Evolutionary conservation across 2,888 invertebrate species (phyloP).

Genomic region (Hecatera dysodea): DNA sequence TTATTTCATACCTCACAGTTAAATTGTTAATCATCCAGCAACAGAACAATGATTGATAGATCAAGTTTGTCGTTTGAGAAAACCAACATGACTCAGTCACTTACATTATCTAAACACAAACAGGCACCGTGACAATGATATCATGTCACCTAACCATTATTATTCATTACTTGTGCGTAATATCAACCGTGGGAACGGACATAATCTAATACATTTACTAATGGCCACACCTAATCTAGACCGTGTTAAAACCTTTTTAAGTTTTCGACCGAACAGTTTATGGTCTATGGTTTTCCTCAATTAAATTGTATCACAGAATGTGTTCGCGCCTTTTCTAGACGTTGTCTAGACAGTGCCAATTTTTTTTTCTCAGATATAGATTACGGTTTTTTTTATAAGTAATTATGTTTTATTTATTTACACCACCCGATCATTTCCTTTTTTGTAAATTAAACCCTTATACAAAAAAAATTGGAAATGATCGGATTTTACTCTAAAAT

Average conservation of each 20-base stretch:
- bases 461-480: neutral
- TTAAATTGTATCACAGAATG: slow-evolving; percentile 31
- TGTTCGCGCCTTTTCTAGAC: slow-evolving; percentile 47
- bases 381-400: slow-evolving; percentile 7
- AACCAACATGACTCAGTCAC: slow-evolving; percentile 49
- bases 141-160: slow-evolving; percentile 48
- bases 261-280: slow-evolving; percentile 34
- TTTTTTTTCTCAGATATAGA: slow-evolving; percentile 47
- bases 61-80: slow-evolving; percentile 17
- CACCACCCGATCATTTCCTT: no score
- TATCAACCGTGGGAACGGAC: slow-evolving; percentile 51
- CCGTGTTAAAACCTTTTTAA: slow-evolving; percentile 50
- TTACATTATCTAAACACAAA: slow-evolving; percentile 38
- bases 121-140: slow-evolving; percentile 54
- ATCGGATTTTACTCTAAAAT: neutral
- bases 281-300: slow-evolving; percentile 57
- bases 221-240: slow-evolving; percentile 47
- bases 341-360: slow-evolving; percentile 26
- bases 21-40: neutral
- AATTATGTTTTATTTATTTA: slow-evolving; percentile 1
- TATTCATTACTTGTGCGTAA: slow-evolving; percentile 53
- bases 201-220: slow-evolving; percentile 28
- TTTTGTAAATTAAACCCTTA: no score
- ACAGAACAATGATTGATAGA: slow-evolving; percentile 6
- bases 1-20: neutral